Conservation (phyloP, 2,797 vertebrate species). For the Champsocephalus esox region DNA sequence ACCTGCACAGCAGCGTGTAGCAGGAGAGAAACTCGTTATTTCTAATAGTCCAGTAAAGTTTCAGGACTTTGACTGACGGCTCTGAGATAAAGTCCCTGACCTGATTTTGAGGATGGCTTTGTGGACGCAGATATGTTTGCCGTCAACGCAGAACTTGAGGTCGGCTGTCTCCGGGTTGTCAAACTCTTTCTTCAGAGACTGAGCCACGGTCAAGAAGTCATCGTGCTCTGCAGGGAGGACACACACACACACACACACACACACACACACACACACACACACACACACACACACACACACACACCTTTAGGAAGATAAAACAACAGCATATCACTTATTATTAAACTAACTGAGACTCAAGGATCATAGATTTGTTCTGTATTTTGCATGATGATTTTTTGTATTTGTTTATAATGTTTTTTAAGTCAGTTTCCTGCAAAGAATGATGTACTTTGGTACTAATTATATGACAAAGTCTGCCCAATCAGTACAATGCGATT, state of each 20-base stretch:
- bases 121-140: constrained; percentile 96
- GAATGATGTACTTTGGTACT: not conserved
- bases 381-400: not conserved
- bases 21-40: not conserved
- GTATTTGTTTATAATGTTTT: not conserved
- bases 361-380: not conserved
- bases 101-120: constrained; percentile 98
- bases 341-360: not conserved
- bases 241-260: too few relatives aligned
- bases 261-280: too few relatives aligned
- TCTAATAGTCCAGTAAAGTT: not conserved
- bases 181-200: constrained; percentile 96
- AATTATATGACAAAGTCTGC: not conserved
- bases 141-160: constrained; percentile 94
- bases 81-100: constrained; percentile 71
- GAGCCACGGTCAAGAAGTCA: constrained; percentile 94
- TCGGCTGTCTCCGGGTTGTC: constrained; percentile 97
- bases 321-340: not conserved
- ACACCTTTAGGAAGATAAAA: not conserved
- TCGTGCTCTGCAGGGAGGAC: constrained; percentile 87
- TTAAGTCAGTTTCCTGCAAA: not conserved
- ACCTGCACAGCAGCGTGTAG: constrained; percentile 81
- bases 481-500: not conserved
- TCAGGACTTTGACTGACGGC: not conserved
- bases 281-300: not conserved